These are phyloP conservation scores for Speoplatyrhinus poulsoni DNA, from an alignment of 2,113 vertebrate genomes.

Conservation along the genomic window DNA sequence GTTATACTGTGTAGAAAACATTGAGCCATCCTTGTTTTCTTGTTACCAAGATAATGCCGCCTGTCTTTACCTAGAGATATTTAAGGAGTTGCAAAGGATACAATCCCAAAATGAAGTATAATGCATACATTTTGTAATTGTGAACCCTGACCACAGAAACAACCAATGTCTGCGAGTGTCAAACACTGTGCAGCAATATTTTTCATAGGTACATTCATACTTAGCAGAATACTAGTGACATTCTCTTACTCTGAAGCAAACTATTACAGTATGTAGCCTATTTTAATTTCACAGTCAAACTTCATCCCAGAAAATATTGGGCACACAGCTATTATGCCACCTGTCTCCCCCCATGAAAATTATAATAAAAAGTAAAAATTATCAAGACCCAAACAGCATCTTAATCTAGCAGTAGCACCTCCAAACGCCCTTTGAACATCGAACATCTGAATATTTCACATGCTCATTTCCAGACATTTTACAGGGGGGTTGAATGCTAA, in stretches of 20 bases:
- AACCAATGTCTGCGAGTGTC: conserved; percentile 34
- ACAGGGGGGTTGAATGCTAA: conserved; percentile 24
- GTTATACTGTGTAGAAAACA: conserved; percentile 13
- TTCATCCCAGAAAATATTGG: conserved; percentile 30
- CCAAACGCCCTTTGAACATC: conserved; percentile 7
- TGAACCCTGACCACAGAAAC: conserved; percentile 40
- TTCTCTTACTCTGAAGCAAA: conserved; percentile 60
- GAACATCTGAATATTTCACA: conserved; percentile 40
- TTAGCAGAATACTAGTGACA: conserved; percentile 69
- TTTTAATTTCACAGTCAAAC: conserved; percentile 68
- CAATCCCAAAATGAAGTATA: conserved; percentile 24
- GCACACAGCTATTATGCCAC: conserved; percentile 36
- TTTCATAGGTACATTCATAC: conserved; percentile 69
- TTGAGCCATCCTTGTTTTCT: neutral
- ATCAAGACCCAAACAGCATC: conserved; percentile 23
- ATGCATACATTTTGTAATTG: conserved; percentile 26
- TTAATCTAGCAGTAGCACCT: conserved; percentile 20
- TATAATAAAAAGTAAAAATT: conserved; percentile 16
- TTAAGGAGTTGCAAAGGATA: conserved; percentile 7
- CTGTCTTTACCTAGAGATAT: conserved; percentile 12
- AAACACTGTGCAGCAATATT: conserved; percentile 61
- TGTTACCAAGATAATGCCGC: conserved; percentile 38
- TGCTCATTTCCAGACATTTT: conserved; percentile 41
- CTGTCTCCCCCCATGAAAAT: conserved; percentile 5
- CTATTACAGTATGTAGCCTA: conserved; percentile 21